Percentiles rank a stretch among this genome's conserved stretches.
These are phyloP conservation scores for Homarus americanus DNA, from an alignment of 1,140 invertebrate genomes.

Conservation along the genomic window DNA sequence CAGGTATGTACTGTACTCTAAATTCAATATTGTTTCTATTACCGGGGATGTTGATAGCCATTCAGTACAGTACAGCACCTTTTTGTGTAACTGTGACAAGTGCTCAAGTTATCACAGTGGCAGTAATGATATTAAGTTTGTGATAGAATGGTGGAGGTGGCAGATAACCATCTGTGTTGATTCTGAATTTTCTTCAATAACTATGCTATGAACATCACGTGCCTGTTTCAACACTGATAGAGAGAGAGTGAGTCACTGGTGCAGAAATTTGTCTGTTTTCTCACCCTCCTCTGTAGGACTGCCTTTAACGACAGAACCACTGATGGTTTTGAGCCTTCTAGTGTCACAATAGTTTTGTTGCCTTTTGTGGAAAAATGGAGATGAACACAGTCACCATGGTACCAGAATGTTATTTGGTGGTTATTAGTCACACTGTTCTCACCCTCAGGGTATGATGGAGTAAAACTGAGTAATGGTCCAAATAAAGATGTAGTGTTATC, in stretches of 20 bases:
- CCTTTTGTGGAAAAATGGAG: not conserved
- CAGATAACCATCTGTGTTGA: not conserved
- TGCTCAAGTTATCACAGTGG: not conserved
- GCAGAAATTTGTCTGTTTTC: not conserved
- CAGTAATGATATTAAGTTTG: slow-evolving; percentile 1
- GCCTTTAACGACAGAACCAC: slow-evolving; percentile 29
- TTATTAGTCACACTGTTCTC: not conserved
- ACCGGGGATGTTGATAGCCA: too few relatives aligned
- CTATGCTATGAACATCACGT: not conserved
- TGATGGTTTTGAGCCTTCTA: not conserved
- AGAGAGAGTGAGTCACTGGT: slow-evolving; percentile 16
- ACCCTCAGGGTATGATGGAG: not conserved
- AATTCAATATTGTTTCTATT: not conserved
- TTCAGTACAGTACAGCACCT: too few relatives aligned
- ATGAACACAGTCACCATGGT: slow-evolving; percentile 11
- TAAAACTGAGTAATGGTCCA: not conserved
- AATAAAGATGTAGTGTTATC: slow-evolving; percentile 1
- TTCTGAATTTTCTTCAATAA: slow-evolving; percentile 2
- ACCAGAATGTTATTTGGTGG: not conserved
- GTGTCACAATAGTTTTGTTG: not conserved
- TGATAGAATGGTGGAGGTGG: slow-evolving; percentile 10
- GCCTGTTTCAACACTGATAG: slow-evolving; percentile 17
- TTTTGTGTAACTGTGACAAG: too few relatives aligned
- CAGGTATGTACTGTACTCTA: too few relatives aligned
- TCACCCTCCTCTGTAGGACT: slow-evolving; percentile 8